A percentile compares a stretch with the other conserved stretches of the same genome.
These are phyloP conservation scores for Hirudo medicinalis DNA, from an alignment of 1,140 invertebrate genomes.

Conservation along the genomic window DNA sequence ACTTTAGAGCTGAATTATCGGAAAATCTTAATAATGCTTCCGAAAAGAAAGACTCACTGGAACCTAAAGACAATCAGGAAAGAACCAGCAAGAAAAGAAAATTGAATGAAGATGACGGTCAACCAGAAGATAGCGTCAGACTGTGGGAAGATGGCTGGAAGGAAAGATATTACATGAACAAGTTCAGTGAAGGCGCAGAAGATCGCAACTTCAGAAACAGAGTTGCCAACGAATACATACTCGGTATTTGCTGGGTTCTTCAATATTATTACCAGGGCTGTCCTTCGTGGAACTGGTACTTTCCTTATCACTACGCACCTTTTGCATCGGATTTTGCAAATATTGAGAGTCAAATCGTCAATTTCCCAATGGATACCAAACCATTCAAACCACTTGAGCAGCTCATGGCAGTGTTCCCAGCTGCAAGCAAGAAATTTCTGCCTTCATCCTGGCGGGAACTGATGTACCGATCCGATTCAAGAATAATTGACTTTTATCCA, in stretches of 20 bases:
- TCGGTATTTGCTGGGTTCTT: conserved; percentile 92
- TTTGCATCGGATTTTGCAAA: conserved; percentile 97
- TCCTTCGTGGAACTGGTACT: conserved; percentile 99
- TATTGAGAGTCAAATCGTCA: conserved; percentile 65
- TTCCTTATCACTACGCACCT: conserved; percentile 97
- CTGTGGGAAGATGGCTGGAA: conserved; percentile 97
- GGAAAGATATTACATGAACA: conserved; percentile 88
- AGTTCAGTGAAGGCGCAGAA: conserved; percentile 72
- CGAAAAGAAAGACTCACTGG: too few relatives aligned
- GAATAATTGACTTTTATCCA: conserved; percentile 98
- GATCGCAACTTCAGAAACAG: conserved; percentile 74
- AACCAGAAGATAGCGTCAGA: conserved; percentile 76
- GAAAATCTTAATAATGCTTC: too few relatives aligned
- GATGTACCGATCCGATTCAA: conserved; percentile 80
- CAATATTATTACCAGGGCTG: conserved; percentile 98
- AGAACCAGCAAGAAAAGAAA: too few relatives aligned
- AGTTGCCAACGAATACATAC: conserved; percentile 83
- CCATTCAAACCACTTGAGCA: conserved; percentile 94
- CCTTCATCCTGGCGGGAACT: conserved; percentile 79
- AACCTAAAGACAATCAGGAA: too few relatives aligned
- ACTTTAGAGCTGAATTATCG: conserved; percentile 44
- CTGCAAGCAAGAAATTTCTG: conserved; percentile 82
- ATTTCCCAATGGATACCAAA: conserved; percentile 73
- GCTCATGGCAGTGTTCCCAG: conserved; percentile 97
- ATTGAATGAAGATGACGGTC: conserved; percentile 40